Base-by-base conservation (phyloP, 2,888 invertebrate genomes). In the Ephialtes manifestator region DNA sequence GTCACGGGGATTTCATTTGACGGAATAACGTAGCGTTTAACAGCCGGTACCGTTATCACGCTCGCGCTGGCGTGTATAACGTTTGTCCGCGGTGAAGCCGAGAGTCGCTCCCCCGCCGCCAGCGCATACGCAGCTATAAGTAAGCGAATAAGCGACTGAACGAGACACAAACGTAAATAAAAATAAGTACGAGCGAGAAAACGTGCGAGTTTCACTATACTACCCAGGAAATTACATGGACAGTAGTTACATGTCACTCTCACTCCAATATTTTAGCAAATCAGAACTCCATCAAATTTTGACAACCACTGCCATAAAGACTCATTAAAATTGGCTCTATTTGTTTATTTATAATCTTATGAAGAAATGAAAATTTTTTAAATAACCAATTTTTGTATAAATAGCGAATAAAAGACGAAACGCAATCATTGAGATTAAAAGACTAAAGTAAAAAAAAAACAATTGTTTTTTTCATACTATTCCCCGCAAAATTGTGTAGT, bases 1-100 rank as follows among this genome's bases (percentile, higher is more conserved):
- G 92, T 93, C 92, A 93, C 90, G 92, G 90, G 91, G 92, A 92
- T 93, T 93, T 92, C 91, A 92, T 93, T 93, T 93, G 93, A 93
- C 92, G 92, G 90, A 92, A 93, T 93, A 93, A 93, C 91, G 92
- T 90, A 90, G 92, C 92, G 91, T 93, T 93, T 93, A 92, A 93
- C 92, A 93, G 91, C 90, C 89, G 87, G 92, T 93, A 93, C 93
- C 93, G 93, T 93, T 93, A 93, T 91, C 90, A 80, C 80, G 81
- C 83, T 74, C 78, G 79, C 78, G 35, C 81, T 53, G 77, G 77
- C 55, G 86, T 80, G 84, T 63, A 74, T 63, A 75, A 75, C 63
- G 71, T 63, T 39, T 65, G 53, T 46, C 31, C 70, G 31, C 68
- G 20, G 67, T 68, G 24, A 76, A 76, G 24, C 28, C 51, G 63